phyloP scores from a whole-genome alignment of 2,113 vertebrate genomes.

The Ginglymostoma cirratum region DNA sequence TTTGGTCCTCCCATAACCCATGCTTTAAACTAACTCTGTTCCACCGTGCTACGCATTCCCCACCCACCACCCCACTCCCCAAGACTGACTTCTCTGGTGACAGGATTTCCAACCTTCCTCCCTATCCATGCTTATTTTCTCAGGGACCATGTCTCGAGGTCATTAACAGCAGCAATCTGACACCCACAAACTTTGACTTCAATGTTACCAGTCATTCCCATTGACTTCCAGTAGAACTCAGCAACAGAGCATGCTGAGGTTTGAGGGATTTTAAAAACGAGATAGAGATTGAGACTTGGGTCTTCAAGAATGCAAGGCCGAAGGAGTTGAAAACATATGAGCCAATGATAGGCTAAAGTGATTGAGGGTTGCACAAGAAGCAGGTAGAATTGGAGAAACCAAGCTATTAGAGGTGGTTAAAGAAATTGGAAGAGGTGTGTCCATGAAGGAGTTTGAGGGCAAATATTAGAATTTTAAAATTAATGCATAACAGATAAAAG shows the following conservation, averaged over 20 bases:
- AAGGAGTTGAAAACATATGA: not conserved
- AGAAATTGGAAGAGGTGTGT: not conserved
- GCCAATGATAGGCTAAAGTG: not conserved
- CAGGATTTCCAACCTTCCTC: not conserved
- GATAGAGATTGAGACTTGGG: not conserved
- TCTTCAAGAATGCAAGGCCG: not conserved
- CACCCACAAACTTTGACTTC: not conserved
- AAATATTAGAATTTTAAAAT: not conserved
- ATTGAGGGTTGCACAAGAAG: not conserved
- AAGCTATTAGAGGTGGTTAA: not conserved
- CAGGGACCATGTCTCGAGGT: not conserved
- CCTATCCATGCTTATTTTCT: not conserved
- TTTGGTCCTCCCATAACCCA: no score
- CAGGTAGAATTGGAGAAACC: not conserved
- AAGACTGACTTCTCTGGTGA: no score
- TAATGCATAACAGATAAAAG: not conserved
- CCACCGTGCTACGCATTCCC: no score
- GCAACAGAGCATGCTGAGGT: not conserved
- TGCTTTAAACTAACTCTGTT: no score
- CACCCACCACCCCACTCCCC: no score
- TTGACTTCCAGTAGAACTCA: not conserved
- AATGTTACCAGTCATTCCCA: not conserved
- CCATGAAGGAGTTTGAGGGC: not conserved
- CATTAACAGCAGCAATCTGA: not conserved
- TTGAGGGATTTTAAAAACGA: not conserved